Conservation (phyloP, 2,888 invertebrate genomes). For the Scrobipalpa atriplicella region DNA sequence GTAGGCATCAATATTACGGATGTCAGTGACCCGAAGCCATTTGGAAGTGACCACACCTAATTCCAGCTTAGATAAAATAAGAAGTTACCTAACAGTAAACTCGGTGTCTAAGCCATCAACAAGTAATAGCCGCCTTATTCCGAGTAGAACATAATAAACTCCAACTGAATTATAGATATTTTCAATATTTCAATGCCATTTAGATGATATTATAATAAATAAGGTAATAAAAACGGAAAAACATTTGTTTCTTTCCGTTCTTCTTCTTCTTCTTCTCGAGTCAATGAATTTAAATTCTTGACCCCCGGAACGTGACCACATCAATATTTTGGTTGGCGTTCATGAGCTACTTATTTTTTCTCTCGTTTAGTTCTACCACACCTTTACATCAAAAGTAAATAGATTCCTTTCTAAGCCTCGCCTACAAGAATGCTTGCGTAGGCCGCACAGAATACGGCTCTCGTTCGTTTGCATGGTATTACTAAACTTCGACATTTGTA, state of each 20-base stretch:
- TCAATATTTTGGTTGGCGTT: too few species aligned
- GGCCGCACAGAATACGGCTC: conserved; percentile 34
- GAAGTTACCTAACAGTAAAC: conserved; percentile 49
- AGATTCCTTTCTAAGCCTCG: not conserved
- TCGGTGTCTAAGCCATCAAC: conserved; percentile 59
- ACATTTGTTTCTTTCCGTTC: too few species aligned
- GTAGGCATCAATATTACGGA: conserved; percentile 1
- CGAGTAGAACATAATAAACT: conserved; percentile 9
- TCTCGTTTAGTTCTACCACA: not conserved
- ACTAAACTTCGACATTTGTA: conserved; percentile 67
- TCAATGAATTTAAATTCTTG: too few species aligned
- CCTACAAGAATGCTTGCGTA: conserved; percentile 28
- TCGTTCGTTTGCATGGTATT: conserved; percentile 61
- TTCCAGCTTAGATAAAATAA: conserved; percentile 49
- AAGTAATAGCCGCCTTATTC: conserved; percentile 25
- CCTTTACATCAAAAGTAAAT: not conserved
- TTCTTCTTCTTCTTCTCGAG: too few species aligned
- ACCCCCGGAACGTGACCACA: too few species aligned
- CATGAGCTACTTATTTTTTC: not conserved
- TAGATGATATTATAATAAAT: too few species aligned
- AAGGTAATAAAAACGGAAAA: too few species aligned
- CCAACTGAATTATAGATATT: not conserved
- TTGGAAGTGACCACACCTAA: conserved; percentile 47
- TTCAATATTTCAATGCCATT: too few species aligned
- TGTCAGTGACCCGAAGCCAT: conserved; percentile 49